phyloP scores from a whole-genome alignment of 2,113 vertebrate species.

The Otus sunia region DNA sequence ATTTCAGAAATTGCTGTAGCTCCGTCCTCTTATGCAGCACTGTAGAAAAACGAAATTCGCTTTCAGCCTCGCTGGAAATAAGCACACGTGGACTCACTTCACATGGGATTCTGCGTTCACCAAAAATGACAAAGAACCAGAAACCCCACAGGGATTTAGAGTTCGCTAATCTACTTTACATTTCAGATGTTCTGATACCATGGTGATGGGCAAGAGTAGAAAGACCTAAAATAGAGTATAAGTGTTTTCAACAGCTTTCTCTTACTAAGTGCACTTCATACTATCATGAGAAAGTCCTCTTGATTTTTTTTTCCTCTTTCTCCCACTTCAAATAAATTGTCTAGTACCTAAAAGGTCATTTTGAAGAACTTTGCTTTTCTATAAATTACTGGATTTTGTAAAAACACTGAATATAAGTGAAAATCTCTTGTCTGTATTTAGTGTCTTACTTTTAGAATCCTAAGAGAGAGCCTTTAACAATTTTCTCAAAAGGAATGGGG shows the following conservation, averaged over 20 bases:
- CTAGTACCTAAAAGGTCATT: slow-evolving; percentile 56
- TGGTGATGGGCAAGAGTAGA: slow-evolving; percentile 49
- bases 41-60: not conserved
- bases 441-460: not conserved
- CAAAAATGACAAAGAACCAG: not conserved
- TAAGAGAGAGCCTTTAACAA: not conserved
- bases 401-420: slow-evolving; percentile 26
- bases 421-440: not conserved
- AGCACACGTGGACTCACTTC: not conserved
- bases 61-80: not conserved
- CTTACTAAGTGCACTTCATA: slow-evolving; percentile 45
- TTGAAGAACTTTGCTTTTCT: slow-evolving; percentile 52
- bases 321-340: slow-evolving; percentile 47
- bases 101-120: not conserved
- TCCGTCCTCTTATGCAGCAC: not conserved
- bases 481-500: not conserved
- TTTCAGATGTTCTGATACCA: slow-evolving; percentile 36
- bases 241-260: slow-evolving; percentile 61
- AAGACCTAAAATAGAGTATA: slow-evolving; percentile 30
- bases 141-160: not conserved
- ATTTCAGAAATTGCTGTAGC: not conserved
- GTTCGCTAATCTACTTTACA: not conserved
- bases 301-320: slow-evolving; percentile 8
- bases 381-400: slow-evolving; percentile 30
- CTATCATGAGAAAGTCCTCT: slow-evolving; percentile 20